Evolutionary conservation across 2,888 invertebrate genomes (phyloP), one percentile per base, ranked within the genome.

Genomic region (Epirrhoe alternata): DNA sequence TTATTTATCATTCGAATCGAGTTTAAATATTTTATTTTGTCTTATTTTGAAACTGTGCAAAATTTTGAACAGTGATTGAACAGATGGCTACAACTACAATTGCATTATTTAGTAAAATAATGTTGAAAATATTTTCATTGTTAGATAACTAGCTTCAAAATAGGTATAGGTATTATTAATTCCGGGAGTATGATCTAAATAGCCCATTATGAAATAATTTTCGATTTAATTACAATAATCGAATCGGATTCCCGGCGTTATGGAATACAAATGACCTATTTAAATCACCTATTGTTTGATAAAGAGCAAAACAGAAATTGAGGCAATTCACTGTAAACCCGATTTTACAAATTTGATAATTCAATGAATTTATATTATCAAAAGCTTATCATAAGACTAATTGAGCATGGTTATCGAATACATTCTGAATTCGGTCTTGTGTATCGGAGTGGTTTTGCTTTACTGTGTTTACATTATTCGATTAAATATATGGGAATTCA

Each of bases 251-350:
- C 51, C 60, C 53, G 45, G 24, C 56, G 51, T 54, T 52, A 62
- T 55, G n/a, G 66, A 51, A 58, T 63, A 52, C 62, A 60, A 63
- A 63, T 16, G 47, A 49, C 59, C 62, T 60, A 49, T 67, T 59
- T 66, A 61, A 58, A 33, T 12, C 47, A 17, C 30, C 60, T 60
- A 60, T 60, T 60, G 60, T 60, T 52, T 52, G 38, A 60, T 52
- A 42, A 60, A 60, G 47, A 5, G 42, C 35, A 10, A 24, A 53
- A 54, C 14, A 16, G 47, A 6, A 16, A 16, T 47, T 47, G 2
- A 16, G 42, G 42, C 10, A 47, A 47, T 47, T 16, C 6, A n/a
- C n/a, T n/a, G n/a, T 47, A 6, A 47, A 47, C 14, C 16, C 14
- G 14, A 14, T 14, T 14, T 16, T 47, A 16, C 47, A 16, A 16